A percentile compares a stretch with the other conserved stretches of the same genome.
Evolutionary conservation across 1,140 invertebrate genomes (phyloP).

Genomic region (Drosophila tristis): DNA sequence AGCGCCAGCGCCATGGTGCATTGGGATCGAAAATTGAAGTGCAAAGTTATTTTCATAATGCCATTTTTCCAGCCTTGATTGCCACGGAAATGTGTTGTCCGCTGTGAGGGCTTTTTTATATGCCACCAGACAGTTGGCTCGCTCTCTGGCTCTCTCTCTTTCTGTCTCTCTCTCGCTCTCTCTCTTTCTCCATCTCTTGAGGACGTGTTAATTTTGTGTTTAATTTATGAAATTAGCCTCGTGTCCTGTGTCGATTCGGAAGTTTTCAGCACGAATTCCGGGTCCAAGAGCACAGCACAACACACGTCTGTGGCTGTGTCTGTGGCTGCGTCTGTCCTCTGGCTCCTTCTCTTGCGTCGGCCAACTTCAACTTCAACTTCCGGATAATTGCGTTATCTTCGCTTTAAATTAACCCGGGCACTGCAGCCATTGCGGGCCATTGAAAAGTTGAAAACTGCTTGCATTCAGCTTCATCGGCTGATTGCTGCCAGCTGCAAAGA

Average conservation of each 20-base stretch:
- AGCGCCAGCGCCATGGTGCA: too few relatives aligned
- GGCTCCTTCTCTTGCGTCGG: neutral
- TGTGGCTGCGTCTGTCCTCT: neutral
- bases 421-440: neutral
- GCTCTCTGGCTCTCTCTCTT: too few relatives aligned
- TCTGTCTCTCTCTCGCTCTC: too few relatives aligned
- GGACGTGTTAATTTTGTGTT: conserved; percentile 36
- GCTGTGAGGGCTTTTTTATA: neutral
- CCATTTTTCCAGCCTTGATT: neutral
- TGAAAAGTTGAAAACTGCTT: conserved; percentile 42
- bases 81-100: neutral
- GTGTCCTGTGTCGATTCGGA: neutral
- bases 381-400: conserved; percentile 32
- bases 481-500: conserved; percentile 15
- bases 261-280: neutral
- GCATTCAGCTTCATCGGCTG: conserved; percentile 38
- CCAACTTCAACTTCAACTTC: conserved; percentile 4
- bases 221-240: conserved; percentile 36
- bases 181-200: neutral
- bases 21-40: too few relatives aligned
- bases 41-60: too few relatives aligned
- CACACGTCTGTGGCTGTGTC: neutral
- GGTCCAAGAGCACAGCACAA: neutral
- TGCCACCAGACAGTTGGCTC: too few relatives aligned
- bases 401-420: neutral